These are phyloP conservation scores for Drosophila dives DNA, from an alignment of 2,888 invertebrate genomes.

Conservation along the genomic window DNA sequence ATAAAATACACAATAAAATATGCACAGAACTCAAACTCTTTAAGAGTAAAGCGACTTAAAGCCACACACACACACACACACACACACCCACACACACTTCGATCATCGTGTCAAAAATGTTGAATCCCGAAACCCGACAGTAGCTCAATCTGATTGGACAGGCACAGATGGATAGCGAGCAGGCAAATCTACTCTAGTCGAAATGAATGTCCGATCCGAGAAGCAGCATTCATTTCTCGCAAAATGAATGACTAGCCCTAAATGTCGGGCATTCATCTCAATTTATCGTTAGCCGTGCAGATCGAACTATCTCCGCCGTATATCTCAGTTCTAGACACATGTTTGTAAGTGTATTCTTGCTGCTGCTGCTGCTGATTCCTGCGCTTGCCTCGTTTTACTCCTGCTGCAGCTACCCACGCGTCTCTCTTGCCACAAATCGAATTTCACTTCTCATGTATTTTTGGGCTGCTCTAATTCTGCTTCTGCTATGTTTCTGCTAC, in stretches of 20 bases:
- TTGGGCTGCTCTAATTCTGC: conserved; percentile 41
- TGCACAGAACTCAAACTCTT: conserved; percentile 47
- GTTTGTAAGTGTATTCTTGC: conserved; percentile 17
- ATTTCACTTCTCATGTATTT: conserved; percentile 78
- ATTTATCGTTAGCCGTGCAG: conserved; percentile 69
- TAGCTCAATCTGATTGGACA: conserved; percentile 31
- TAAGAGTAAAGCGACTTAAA: conserved; percentile 30
- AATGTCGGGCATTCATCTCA: conserved; percentile 73
- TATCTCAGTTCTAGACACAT: conserved; percentile 45
- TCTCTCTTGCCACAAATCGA: conserved; percentile 55
- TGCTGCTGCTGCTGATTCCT: not conserved
- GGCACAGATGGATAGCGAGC: conserved; percentile 56
- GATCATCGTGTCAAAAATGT: conserved; percentile 38
- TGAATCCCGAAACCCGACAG: conserved; percentile 15
- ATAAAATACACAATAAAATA: conserved; percentile 64
- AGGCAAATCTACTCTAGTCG: conserved; percentile 60
- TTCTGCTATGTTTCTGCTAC: not conserved
- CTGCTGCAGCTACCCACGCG: conserved; percentile 3
- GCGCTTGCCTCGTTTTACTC: conserved; percentile 3
- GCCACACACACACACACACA: conserved; percentile 1
- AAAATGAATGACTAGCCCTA: conserved; percentile 29
- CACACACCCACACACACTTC: not conserved
- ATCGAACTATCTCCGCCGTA: conserved; percentile 69
- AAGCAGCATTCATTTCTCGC: not conserved
- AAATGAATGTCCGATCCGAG: conserved; percentile 8